Conservation (phyloP, 2,797 vertebrate genomes). For the Diceros bicornis region DNA sequence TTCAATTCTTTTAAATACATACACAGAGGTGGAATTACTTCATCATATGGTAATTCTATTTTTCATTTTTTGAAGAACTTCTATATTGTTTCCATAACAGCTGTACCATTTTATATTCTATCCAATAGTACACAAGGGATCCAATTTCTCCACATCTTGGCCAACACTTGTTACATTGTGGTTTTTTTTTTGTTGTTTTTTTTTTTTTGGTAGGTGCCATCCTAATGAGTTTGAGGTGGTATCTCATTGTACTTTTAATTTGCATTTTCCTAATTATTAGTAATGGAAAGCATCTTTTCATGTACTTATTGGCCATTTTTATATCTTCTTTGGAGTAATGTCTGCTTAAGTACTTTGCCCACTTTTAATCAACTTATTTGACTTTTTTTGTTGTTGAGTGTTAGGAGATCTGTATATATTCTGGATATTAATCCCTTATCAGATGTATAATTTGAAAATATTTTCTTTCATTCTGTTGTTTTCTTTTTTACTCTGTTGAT, state of each 20-base stretch:
- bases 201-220: neutral
- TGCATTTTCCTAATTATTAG: neutral
- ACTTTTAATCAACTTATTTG: neutral
- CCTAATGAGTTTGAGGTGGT: neutral
- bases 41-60: neutral
- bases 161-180: neutral
- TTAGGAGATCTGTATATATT: neutral
- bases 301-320: neutral
- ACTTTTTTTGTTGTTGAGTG: neutral
- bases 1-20: neutral
- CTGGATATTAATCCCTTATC: neutral
- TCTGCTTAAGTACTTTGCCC: neutral
- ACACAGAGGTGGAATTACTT: neutral
- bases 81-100: neutral
- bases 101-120: neutral
- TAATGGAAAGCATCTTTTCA: neutral
- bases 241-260: neutral
- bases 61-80: neutral
- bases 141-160: neutral
- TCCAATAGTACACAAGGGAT: neutral
- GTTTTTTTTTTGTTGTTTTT: neutral
- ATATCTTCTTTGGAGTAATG: neutral
- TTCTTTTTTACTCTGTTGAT: neutral
- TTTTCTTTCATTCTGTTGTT: neutral
- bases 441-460: neutral